Evolutionary conservation across 2,888 invertebrate genomes (phyloP).

Genomic region (Hermaeophaga mercurialis): DNA sequence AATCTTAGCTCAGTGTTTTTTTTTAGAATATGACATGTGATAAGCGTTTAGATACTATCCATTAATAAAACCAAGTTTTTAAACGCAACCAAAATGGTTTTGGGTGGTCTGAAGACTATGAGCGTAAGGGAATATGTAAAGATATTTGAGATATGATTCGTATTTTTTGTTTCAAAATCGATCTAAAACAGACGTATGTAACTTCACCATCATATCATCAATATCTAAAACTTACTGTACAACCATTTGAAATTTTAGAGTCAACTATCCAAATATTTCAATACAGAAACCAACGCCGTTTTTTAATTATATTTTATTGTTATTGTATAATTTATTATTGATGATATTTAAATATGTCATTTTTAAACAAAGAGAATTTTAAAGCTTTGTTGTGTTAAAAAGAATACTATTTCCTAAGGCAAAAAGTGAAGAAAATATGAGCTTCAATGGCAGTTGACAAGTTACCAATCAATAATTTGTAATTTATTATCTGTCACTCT

Average conservation of each 20-base stretch:
- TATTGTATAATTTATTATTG: no score
- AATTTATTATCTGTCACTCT: no score
- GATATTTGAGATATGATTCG: constrained; percentile 23
- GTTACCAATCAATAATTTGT: no score
- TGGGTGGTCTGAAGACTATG: constrained; percentile 14
- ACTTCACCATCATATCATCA: constrained; percentile 17
- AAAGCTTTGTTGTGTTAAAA: no score
- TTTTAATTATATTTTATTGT: no score
- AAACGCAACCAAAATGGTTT: constrained; percentile 39
- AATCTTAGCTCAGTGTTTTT: constrained; percentile 21
- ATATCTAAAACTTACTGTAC: constrained; percentile 18
- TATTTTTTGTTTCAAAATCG: constrained; percentile 5
- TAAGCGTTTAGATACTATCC: constrained; percentile 49
- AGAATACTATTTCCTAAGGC: no score
- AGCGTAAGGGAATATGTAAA: background rate
- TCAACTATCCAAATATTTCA: no score
- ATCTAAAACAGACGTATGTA: constrained; percentile 10
- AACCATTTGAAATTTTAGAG: constrained; percentile 19
- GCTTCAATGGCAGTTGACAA: no score
- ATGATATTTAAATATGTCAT: no score
- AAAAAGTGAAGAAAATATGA: no score
- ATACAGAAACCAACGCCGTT: no score
- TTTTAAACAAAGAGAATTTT: no score
- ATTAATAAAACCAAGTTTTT: constrained; percentile 44
- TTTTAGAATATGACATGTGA: constrained; percentile 52